These are phyloP conservation scores for Chymomyza procnemis DNA, from an alignment of 2,888 invertebrate genomes.

Conservation along the genomic window DNA sequence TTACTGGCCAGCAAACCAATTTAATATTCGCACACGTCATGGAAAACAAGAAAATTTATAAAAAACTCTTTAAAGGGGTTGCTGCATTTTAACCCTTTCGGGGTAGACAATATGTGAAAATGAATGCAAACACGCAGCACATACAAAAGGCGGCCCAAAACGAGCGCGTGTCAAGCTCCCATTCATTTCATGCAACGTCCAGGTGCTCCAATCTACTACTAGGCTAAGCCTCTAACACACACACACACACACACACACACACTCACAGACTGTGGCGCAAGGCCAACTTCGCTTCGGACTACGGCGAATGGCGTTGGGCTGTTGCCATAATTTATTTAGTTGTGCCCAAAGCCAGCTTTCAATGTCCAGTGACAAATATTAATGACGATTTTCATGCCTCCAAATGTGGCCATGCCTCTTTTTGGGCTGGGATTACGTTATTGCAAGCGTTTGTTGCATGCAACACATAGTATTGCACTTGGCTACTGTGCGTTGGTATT, in stretches of 20 bases:
- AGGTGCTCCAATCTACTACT: conserved; percentile 19
- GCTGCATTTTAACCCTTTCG: conserved; percentile 53
- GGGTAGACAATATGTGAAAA: conserved; percentile 60
- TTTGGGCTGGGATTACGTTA: not conserved
- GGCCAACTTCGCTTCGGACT: conserved; percentile 26
- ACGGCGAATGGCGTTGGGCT: not conserved
- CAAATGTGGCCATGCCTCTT: conserved; percentile 36
- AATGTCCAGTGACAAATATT: conserved; percentile 76
- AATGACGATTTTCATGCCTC: conserved; percentile 76
- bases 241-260: not conserved
- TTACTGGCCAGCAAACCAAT: not conserved
- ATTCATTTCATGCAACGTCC: conserved; percentile 51
- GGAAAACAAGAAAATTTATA: no score
- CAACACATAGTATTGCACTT: conserved; percentile 21
- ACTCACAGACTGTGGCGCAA: no score
- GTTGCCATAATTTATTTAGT: conserved; percentile 60
- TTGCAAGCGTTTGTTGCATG: conserved; percentile 24
- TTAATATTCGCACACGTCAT: conserved; percentile 48
- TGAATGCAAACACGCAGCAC: conserved; percentile 54
- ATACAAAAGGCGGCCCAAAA: conserved; percentile 10
- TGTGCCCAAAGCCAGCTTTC: conserved; percentile 44
- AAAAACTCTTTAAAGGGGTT: conserved; percentile 40
- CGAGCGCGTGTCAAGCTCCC: conserved; percentile 60
- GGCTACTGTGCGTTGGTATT: conserved; percentile 20
- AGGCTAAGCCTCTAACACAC: not conserved